A percentile compares a stretch with the other conserved stretches of the same genome.
These are phyloP conservation scores for Amiota communis DNA, from an alignment of 2,888 invertebrate species.

Conservation along the genomic window DNA sequence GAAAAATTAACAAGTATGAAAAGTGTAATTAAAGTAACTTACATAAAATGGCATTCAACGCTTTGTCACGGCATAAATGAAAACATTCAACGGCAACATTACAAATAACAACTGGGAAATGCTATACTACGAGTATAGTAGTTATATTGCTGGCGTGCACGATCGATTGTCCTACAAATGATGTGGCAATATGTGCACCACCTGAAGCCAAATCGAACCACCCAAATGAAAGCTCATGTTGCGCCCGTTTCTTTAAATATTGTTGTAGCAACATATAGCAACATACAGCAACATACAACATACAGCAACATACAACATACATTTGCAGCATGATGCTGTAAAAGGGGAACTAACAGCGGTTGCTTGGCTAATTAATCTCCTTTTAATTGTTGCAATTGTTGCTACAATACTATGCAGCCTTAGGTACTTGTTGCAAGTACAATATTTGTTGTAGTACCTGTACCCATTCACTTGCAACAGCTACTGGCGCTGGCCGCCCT, in stretches of 20 bases:
- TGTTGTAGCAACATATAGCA: slow-evolving; percentile 34
- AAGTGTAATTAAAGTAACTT: slow-evolving; percentile 66
- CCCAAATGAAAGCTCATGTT: slow-evolving; percentile 12
- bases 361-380: slow-evolving; percentile 68
- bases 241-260: neutral
- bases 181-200: slow-evolving; percentile 51
- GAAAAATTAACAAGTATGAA: slow-evolving; percentile 72
- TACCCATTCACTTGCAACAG: too few relatives aligned
- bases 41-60: slow-evolving; percentile 41
- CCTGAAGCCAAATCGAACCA: slow-evolving; percentile 21
- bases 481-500: slow-evolving; percentile 38
- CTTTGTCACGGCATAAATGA: slow-evolving; percentile 42
- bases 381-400: slow-evolving; percentile 66
- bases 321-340: neutral
- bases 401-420: slow-evolving; percentile 26
- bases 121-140: too few relatives aligned
- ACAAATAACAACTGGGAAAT: slow-evolving; percentile 11
- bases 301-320: too few relatives aligned
- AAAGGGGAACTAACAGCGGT: slow-evolving; percentile 30
- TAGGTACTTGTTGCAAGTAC: slow-evolving; percentile 53
- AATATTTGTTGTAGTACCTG: too few relatives aligned
- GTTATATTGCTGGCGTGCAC: slow-evolving; percentile 35
- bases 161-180: slow-evolving; percentile 55
- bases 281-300: too few relatives aligned
- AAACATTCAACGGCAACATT: slow-evolving; percentile 30